Conservation (phyloP, 1,140 invertebrate genomes). For the Tribolium madens region DNA sequence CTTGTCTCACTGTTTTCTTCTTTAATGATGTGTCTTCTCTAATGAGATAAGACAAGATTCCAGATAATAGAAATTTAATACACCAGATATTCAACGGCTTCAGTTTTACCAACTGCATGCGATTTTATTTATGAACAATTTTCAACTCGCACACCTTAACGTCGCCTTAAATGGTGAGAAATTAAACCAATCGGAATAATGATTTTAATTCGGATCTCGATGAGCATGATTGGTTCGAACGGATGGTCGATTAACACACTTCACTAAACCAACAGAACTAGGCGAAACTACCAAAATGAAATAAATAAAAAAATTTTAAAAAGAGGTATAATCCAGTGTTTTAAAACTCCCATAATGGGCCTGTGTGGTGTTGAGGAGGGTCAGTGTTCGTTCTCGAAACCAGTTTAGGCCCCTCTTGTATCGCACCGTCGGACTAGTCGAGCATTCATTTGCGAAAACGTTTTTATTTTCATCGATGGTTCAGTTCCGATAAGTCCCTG, state of each 20-base stretch:
- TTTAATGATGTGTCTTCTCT: constrained; percentile 64
- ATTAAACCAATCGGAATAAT: too few relatives aligned
- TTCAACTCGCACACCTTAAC: not conserved
- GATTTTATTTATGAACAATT: constrained; percentile 46
- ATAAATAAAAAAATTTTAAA: too few relatives aligned
- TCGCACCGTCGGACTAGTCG: not conserved
- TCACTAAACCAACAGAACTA: too few relatives aligned
- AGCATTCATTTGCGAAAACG: constrained; percentile 27
- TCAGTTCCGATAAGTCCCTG: constrained; percentile 15
- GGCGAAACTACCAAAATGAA: too few relatives aligned
- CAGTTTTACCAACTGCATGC: constrained; percentile 50
- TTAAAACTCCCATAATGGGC: too few relatives aligned
- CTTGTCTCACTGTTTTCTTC: constrained; percentile 46
- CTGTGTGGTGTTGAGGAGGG: constrained; percentile 6
- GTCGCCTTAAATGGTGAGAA: not conserved
- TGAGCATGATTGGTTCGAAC: too few relatives aligned
- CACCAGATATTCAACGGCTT: constrained; percentile 56
- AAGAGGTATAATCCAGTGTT: too few relatives aligned
- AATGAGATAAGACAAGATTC: constrained; percentile 64
- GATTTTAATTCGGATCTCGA: too few relatives aligned
- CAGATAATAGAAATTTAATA: constrained; percentile 64
- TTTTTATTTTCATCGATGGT: constrained; percentile 21
- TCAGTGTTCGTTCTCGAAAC: constrained; percentile 19
- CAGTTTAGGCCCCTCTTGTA: constrained; percentile 18
- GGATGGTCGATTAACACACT: too few relatives aligned